Conservation (phyloP, 1,140 invertebrate species). For the Drosophila suzukii region DNA sequence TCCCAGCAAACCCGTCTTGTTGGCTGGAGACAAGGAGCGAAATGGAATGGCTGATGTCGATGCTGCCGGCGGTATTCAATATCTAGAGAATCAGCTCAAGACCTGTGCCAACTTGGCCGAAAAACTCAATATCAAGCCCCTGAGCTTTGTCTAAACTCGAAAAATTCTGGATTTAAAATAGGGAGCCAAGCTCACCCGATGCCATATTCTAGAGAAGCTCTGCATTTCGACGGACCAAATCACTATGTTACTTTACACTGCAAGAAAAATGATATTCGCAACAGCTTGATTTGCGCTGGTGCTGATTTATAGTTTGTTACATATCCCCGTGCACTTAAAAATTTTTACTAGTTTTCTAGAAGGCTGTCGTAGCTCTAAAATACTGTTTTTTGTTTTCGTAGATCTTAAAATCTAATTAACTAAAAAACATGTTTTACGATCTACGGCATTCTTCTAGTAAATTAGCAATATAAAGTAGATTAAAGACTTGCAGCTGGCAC, state of each 20-base stretch:
- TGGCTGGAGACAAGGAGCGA: conserved; percentile 94
- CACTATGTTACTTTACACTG: conserved; percentile 45
- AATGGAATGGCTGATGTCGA: conserved; percentile 88
- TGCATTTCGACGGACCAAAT: conserved; percentile 73
- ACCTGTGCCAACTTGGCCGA: conserved; percentile 85
- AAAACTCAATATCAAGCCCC: conserved; percentile 86
- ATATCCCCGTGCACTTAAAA: conserved; percentile 19
- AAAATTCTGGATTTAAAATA: neutral
- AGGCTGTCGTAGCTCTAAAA: neutral
- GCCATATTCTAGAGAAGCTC: conserved; percentile 44
- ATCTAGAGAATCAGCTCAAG: conserved; percentile 91
- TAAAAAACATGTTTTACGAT: neutral
- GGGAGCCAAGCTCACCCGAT: conserved; percentile 23
- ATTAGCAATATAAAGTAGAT: conserved; percentile 8
- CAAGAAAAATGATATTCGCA: conserved; percentile 29
- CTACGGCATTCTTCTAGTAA: neutral
- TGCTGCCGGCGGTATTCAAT: conserved; percentile 90
- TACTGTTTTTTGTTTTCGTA: too few species aligned
- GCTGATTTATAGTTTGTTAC: conserved; percentile 23
- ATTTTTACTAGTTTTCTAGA: neutral
- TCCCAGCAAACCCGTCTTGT: conserved; percentile 88
- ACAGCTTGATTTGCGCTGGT: conserved; percentile 25
- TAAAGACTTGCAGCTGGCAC: conserved; percentile 36
- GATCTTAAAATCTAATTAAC: neutral
- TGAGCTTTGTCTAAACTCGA: conserved; percentile 82